Conservation (phyloP, 2,888 invertebrate species). For the Cryptophagus acutangulus region DNA sequence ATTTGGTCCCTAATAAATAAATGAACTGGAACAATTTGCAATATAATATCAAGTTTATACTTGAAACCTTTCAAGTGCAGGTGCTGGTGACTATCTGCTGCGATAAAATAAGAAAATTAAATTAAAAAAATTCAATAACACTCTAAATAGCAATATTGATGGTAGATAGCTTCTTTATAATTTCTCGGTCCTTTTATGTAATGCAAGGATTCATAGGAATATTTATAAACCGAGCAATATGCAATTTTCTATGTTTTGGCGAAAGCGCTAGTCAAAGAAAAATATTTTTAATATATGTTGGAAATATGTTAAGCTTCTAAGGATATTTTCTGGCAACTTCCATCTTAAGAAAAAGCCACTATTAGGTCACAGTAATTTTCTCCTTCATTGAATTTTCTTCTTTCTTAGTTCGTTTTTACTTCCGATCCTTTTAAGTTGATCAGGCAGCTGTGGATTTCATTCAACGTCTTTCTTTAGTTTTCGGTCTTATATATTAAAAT, state of each 20-base stretch:
- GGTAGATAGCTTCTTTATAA: no score
- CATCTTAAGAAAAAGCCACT: conserved; percentile 8
- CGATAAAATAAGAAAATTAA: background rate
- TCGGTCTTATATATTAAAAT: background rate
- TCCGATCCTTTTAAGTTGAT: conserved; percentile 2
- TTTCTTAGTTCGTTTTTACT: conserved; percentile 1
- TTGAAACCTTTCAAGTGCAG: background rate
- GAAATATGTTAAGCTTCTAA: no score
- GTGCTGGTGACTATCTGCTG: conserved; percentile 1
- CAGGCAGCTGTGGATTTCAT: conserved; percentile 1
- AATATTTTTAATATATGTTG: no score
- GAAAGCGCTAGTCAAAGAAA: no score
- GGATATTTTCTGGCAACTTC: conserved; percentile 1
- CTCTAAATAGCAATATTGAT: no score
- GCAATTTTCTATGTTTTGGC: no score
- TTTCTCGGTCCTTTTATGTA: no score
- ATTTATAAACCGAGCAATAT: no score
- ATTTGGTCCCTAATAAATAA: conserved; percentile 1
- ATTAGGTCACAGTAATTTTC: conserved; percentile 34
- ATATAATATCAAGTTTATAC: conserved; percentile 1
- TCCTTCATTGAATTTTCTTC: conserved; percentile 32
- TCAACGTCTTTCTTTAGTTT: background rate
- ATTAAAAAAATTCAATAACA: background rate
- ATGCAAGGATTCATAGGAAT: no score
- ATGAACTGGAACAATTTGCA: background rate